These are phyloP conservation scores for Electrophaes corylata DNA, from an alignment of 2,888 invertebrate genomes.

Conservation along the genomic window DNA sequence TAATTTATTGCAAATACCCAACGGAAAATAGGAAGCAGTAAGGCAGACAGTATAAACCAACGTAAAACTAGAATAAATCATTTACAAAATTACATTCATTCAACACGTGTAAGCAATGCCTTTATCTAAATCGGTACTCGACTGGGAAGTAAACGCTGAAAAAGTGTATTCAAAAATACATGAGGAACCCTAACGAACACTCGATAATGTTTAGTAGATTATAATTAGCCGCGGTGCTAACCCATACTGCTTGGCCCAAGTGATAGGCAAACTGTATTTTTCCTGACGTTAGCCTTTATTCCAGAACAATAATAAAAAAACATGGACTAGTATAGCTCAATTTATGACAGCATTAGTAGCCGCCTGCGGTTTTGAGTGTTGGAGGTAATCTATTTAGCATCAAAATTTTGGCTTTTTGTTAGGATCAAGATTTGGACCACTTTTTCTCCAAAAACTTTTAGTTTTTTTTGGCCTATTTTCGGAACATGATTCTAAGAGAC, in stretches of 20 bases:
- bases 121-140: conserved; percentile 50
- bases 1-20: neutral
- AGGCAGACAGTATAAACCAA: neutral
- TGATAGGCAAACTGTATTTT: conserved; percentile 35
- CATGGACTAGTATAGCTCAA: too few species aligned
- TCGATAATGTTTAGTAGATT: conserved; percentile 82
- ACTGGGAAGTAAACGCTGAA: conserved; percentile 58
- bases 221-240: conserved; percentile 79
- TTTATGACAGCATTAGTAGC: too few species aligned
- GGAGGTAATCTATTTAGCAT: too few species aligned
- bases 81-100: conserved; percentile 33
- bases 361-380: too few species aligned
- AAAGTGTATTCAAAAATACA: conserved; percentile 73
- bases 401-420: too few species aligned
- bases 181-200: conserved; percentile 76
- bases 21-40: neutral
- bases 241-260: conserved; percentile 51
- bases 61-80: conserved; percentile 1
- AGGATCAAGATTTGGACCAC: too few species aligned
- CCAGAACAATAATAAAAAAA: too few species aligned
- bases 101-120: conserved; percentile 38
- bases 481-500: too few species aligned
- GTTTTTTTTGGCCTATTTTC: too few species aligned
- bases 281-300: too few species aligned
- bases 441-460: too few species aligned